A percentile compares a stretch with the other conserved stretches of the same genome.
These are phyloP conservation scores for Dynastes hyllus DNA, from an alignment of 2,888 invertebrate species.

Conservation along the genomic window DNA sequence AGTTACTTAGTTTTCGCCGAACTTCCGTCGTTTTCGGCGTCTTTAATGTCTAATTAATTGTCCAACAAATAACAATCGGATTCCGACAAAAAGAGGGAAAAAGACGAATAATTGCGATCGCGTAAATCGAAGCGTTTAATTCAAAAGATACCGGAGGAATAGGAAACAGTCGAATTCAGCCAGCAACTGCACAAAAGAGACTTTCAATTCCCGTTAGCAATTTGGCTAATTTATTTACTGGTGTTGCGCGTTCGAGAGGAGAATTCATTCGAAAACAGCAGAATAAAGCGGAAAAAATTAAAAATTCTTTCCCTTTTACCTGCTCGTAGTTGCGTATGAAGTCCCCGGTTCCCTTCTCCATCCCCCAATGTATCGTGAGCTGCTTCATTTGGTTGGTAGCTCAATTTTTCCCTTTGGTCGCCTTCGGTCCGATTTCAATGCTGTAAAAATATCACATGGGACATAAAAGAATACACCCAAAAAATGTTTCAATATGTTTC, in stretches of 20 bases:
- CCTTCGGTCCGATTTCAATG: conserved; percentile 91
- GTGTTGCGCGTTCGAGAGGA: background rate
- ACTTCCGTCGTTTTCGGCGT: background rate
- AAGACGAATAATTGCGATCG: conserved; percentile 60
- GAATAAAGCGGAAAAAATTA: too few species aligned
- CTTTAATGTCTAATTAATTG: conserved; percentile 30
- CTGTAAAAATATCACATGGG: conserved; percentile 67
- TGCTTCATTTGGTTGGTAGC: conserved; percentile 94
- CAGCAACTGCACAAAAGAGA: conserved; percentile 14
- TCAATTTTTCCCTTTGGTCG: conserved; percentile 94
- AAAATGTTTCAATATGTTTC: background rate
- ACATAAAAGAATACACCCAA: background rate
- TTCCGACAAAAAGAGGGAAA: background rate
- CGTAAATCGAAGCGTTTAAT: conserved; percentile 57
- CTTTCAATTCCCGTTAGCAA: conserved; percentile 22
- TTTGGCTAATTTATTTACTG: conserved; percentile 38
- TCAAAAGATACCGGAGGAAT: conserved; percentile 6
- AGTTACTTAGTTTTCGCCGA: background rate
- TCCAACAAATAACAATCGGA: conserved; percentile 18
- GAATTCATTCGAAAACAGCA: background rate
- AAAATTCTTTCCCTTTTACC: conserved; percentile 71
- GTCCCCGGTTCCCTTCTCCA: conserved; percentile 93
- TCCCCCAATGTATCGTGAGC: conserved; percentile 92
- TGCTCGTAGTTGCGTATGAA: conserved; percentile 96
- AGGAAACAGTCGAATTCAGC: background rate